phyloP scores from a whole-genome alignment of 2,797 vertebrate genomes.

The Gobionotothen gibberifrons region DNA sequence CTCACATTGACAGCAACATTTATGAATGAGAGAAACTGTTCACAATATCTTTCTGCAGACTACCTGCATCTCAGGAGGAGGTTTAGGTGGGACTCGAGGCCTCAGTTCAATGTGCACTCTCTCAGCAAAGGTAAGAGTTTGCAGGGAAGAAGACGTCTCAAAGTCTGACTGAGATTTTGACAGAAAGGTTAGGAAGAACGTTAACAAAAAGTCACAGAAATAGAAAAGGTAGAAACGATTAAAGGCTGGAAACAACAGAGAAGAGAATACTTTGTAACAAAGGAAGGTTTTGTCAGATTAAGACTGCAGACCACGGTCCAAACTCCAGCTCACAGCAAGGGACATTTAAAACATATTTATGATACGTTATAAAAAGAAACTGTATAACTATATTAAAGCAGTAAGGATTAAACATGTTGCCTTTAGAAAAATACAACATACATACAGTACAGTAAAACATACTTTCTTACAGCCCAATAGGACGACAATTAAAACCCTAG shows the following conservation, averaged over 20 bases:
- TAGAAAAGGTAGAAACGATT: slow-evolving; percentile 47
- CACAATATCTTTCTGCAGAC: slow-evolving; percentile 22
- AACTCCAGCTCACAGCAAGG: slow-evolving; percentile 23
- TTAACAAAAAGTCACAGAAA: slow-evolving; percentile 56
- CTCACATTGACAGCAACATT: not conserved
- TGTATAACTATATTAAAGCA: not conserved
- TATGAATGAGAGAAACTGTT: not conserved
- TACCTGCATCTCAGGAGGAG: slow-evolving; percentile 90
- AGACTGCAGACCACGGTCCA: slow-evolving; percentile 11
- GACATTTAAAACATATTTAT: slow-evolving; percentile 25
- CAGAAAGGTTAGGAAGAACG: slow-evolving; percentile 61
- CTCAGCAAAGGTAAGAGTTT: slow-evolving; percentile 78
- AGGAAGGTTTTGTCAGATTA: slow-evolving; percentile 26
- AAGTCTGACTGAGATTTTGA: slow-evolving; percentile 68
- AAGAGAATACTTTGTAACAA: slow-evolving; percentile 16
- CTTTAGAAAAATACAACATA: not conserved
- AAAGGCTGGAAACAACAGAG: slow-evolving; percentile 40
- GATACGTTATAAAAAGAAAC: slow-evolving; percentile 4
- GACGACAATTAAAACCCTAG: not conserved
- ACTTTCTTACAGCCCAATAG: not conserved
- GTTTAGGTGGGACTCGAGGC: slow-evolving; percentile 80
- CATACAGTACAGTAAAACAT: not conserved
- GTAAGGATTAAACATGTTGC: not conserved
- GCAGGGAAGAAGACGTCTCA: slow-evolving; percentile 77
- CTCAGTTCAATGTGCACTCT: slow-evolving; percentile 81